phyloP scores from a whole-genome alignment of 1,140 invertebrate genomes.

The Heliconius melpomene region DNA sequence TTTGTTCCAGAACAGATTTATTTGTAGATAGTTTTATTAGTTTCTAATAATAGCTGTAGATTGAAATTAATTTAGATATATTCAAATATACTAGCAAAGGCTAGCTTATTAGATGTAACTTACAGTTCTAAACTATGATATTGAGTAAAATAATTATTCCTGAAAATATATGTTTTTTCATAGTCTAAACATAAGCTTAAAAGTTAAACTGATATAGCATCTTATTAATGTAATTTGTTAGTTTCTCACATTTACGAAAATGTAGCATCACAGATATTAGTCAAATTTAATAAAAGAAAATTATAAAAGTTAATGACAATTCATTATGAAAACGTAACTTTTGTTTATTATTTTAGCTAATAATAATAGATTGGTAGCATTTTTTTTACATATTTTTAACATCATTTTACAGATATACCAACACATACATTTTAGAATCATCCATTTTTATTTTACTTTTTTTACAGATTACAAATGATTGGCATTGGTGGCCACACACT shows the following conservation, averaged over 20 bases:
- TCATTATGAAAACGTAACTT: too few relatives aligned
- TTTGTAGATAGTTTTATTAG: too few relatives aligned
- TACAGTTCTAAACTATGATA: neutral
- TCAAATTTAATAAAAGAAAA: too few relatives aligned
- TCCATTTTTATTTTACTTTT: slow-evolving; percentile 18
- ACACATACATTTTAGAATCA: neutral
- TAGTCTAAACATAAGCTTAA: neutral
- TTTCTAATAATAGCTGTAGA: neutral
- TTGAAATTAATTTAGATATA: too few relatives aligned
- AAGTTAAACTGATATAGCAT: too few relatives aligned
- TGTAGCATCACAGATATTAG: too few relatives aligned
- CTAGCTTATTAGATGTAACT: neutral
- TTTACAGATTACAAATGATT: slow-evolving; percentile 67
- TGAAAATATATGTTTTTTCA: neutral
- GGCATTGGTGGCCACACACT: slow-evolving; percentile 74
- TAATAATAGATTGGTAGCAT: too few relatives aligned
- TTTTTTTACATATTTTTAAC: neutral
- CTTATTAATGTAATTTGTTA: too few relatives aligned
- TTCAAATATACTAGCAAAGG: neutral
- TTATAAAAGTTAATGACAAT: too few relatives aligned
- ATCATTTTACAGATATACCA: neutral
- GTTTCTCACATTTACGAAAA: too few relatives aligned
- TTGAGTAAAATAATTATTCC: neutral
- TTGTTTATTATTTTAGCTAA: neutral
- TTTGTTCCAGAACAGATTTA: too few relatives aligned